Evolutionary conservation across 2,888 invertebrate species (phyloP).

Genomic region (Pharmacophagus antenor): DNA sequence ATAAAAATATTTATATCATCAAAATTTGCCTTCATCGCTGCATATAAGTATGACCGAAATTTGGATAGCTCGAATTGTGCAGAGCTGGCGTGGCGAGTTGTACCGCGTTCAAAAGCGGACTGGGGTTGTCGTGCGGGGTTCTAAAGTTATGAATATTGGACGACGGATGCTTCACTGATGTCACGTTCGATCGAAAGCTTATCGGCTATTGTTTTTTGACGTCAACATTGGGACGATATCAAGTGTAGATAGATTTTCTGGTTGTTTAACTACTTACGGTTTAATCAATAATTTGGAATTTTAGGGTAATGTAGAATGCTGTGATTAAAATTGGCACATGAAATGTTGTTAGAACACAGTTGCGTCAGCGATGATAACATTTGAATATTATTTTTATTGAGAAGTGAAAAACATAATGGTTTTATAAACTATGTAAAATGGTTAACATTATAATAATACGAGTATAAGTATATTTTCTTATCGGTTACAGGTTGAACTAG

Average conservation of each 20-base stretch:
- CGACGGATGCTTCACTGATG: conserved; percentile 59
- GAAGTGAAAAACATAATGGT: too few relatives aligned
- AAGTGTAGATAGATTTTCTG: conserved; percentile 25
- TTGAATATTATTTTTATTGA: too few relatives aligned
- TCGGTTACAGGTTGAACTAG: too few relatives aligned
- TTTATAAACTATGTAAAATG: too few relatives aligned
- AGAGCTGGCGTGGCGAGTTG: conserved; percentile 55
- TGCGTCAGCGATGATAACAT: too few relatives aligned
- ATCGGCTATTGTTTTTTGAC: conserved; percentile 67
- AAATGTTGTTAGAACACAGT: too few relatives aligned
- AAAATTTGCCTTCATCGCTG: conserved; percentile 64
- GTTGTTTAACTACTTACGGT: conserved; percentile 10
- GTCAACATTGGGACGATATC: conserved; percentile 42
- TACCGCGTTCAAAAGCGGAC: conserved; percentile 64
- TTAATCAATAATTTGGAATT: conserved; percentile 8
- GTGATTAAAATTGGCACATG: too few relatives aligned
- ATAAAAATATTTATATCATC: conserved; percentile 38
- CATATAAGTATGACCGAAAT: conserved; percentile 41
- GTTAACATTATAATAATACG: too few relatives aligned
- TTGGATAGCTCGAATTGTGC: conserved; percentile 41
- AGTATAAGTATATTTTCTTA: too few relatives aligned
- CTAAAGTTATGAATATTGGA: conserved; percentile 60
- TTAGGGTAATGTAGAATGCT: not conserved
- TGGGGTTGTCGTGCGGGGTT: conserved; percentile 62
- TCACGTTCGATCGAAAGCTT: conserved; percentile 58